Percentiles rank a stretch among this genome's conserved stretches.
These are phyloP conservation scores for Microcebus griseorufus DNA, from an alignment of 2,113 vertebrate species.

Conservation along the genomic window DNA sequence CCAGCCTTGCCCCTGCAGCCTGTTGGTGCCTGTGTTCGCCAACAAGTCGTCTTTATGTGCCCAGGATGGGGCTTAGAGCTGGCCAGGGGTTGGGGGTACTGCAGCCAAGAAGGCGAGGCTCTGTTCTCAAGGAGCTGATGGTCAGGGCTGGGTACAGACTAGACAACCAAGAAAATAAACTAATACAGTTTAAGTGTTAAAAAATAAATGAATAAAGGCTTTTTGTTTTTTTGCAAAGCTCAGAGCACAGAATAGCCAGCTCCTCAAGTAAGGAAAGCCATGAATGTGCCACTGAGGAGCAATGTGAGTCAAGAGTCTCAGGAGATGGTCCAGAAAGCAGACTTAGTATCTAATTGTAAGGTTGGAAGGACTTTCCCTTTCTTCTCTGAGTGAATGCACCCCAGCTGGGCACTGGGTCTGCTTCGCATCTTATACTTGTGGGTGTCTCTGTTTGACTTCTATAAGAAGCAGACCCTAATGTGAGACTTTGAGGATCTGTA, in stretches of 20 bases:
- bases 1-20: not conserved
- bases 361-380: not conserved
- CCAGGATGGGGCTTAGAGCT: no score
- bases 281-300: not conserved
- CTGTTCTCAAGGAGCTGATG: not conserved
- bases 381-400: not conserved
- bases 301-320: not conserved
- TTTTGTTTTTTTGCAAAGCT: not conserved
- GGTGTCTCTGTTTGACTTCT: not conserved
- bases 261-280: not conserved
- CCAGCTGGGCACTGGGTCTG: rapidly evolving
- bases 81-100: not conserved
- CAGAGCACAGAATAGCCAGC: not conserved
- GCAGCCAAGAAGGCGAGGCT: rapidly evolving
- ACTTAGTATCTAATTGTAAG: not conserved
- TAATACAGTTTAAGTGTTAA: not conserved
- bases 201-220: not conserved
- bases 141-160: not conserved
- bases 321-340: not conserved
- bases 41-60: not conserved
- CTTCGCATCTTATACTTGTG: not conserved
- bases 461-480: not conserved
- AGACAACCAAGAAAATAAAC: not conserved
- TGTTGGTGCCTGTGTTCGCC: not conserved
- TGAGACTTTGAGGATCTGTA: not conserved